Base-by-base conservation (phyloP, 2,113 vertebrate genomes). In the Cebidichthys violaceus region DNA sequence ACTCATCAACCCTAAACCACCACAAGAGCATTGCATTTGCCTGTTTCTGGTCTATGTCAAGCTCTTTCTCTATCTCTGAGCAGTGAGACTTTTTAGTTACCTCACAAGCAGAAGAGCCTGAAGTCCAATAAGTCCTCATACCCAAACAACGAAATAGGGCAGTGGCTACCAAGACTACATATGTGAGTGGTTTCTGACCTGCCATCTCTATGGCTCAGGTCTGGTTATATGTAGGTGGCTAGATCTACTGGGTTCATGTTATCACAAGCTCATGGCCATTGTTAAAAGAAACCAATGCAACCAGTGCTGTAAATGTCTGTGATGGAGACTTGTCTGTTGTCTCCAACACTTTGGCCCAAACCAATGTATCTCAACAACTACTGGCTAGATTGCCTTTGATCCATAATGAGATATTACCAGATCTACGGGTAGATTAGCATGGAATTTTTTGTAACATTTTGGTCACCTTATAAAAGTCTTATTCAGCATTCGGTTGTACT, bases 1-100 rank as follows among this genome's bases (percentile, higher is more conserved):
- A 76, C 55, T 64, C 50, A 55, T 79, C 62, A 77, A 61, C 37
- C n/a, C 2, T 43, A 27, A 73, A 75, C 15, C 37, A 55, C 24
- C n/a, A 37, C 50, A 70, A 39, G 37, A 62, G 54, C 29, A 18
- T 82, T 47, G n/a, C 24, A 60, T 52, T 47, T 35, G 10, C 35
- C 37, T 41, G 20, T 62, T 11, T 66, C 29, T 60, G 59, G 9
- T 55, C 17, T 60, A 47, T 50, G 24, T 79, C 24, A 41, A 47
- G 18, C 54, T 50, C 29, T 43, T 27, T 60, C 24, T 57, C n/a
- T 50, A 35, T 60, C 27, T 27, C 5, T 43, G 24, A 54, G 52
- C 29, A 75, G 35, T n/a, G 10, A 31, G 6, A 37, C 5, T 1
- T 33, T 54, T 41, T 14, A 68, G 24, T 60, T 41, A 27, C 27